Evolutionary conservation across 1,140 invertebrate genomes (phyloP), one percentile per base, ranked within the genome.

Genomic region (Hypsibius dujardini): DNA sequence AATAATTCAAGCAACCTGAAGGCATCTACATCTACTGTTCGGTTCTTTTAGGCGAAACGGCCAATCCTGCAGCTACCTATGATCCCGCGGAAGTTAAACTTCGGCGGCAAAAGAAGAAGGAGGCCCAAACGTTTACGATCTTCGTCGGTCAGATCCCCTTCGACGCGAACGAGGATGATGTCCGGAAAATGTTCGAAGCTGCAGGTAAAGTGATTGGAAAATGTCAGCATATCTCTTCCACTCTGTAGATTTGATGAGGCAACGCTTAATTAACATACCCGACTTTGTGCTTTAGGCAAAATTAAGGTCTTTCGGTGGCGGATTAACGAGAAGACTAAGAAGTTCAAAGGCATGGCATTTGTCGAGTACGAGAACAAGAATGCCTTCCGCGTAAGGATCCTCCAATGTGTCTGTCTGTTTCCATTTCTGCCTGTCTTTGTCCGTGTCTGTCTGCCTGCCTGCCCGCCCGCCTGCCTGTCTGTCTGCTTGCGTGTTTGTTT

Each of bases 91-190:
- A 28, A 28, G 28, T 28, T 28, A 28, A 28, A 28, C 28, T 28
- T 28, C 28, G 28, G 28, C 28, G 28, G 28, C 28, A 28, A 28
- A 28, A 28, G 28, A 28, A 28, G 50, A 56, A 56, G 50, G 50
- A n/a, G n/a, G n/a, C 7, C n/a, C 7, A 7, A 56, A 7, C 50
- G 7, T 56, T 56, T n/a, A 56, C 50, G n/a, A 56, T 56, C 50
- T 56, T 56, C 50, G n/a, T 56, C 50, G 50, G 50, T 12, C 50
- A 56, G 50, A 56, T 56, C 50, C 50, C 50, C n/a, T 56, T 56
- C 50, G 50, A 56, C n/a, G 50, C 50, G n/a, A 56, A 56, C 7
- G 50, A 56, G 50, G 50, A 56, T 12, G 50, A 56, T 12, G 50
- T 56, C 7, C 50, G 50, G n/a, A 56, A 56, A n/a, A 12, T 56